Base-by-base conservation (phyloP, 2,888 invertebrate species). In the Ptychoptera albimana region DNA sequence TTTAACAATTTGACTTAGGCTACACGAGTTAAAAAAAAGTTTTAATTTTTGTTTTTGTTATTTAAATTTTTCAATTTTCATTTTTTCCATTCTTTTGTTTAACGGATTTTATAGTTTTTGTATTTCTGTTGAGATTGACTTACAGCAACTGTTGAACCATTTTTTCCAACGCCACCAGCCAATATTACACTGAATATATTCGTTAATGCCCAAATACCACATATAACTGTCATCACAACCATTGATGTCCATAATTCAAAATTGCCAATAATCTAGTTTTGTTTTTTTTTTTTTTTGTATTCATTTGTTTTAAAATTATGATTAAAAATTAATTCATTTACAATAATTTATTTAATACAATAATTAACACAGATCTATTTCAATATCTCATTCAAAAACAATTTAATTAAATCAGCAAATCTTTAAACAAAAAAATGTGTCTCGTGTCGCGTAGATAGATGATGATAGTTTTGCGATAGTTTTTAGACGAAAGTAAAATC, bases 81-180 rank as follows among this genome's bases (percentile, higher is more conserved):
- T 7, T n/a, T 11, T 11, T 36, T 9, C 36, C 30, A 40, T 5
- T 14, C 30, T 40, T 31, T n/a, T n/a, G n/a, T 46, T 32, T 41
- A 38, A 38, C 29, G 40, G 44, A 48, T 13, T 16, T 15, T 36
- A 15, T 23, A 12, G 29, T 23, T 16, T 44, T 44, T 31, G 13
- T 15, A 9, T 34, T n/a, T 39, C 14, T 12, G 11, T 32, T 16
- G 6, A 8, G 30, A 13, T 29, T 51, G 75, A 74, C 89, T 87
- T 85, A 96, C 96, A 72, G 96, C 96, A 59, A 96, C 92, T 55
- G 97, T 94, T 57, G 96, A 96, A 70, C 94, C 96, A 76, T 96
- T 96, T 76, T 94, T 97, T 65, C 97, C 97, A 66, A 88, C 86
- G 68, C 97, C 97, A 67, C 94, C 88, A 67, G 78, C 79, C 73